Conservation (phyloP, 37 sponge, comb jelly and placozoan genomes). For the Hormiphora californensis region DNA sequence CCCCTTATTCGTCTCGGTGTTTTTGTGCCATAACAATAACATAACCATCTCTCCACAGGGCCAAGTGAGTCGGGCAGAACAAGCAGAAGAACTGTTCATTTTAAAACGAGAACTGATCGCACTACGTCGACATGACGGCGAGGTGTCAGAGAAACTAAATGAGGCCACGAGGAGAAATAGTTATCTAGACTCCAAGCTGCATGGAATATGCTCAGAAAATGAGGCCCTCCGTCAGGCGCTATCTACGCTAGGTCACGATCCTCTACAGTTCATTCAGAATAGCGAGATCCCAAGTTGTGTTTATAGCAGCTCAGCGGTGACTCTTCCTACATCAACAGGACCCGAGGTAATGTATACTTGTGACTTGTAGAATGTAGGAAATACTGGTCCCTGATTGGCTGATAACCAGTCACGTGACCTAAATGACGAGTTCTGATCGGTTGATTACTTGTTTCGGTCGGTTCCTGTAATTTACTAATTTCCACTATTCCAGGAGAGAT, state of each 20-base stretch:
- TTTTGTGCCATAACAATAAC: no score
- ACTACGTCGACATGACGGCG: constrained; percentile 56
- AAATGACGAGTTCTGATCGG: no score
- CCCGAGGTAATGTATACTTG: no score
- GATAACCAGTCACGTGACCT: no score
- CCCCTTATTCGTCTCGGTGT: no score
- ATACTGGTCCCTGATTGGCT: no score
- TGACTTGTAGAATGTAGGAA: no score
- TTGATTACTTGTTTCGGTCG: no score
- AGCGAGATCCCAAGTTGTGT: constrained; percentile 43
- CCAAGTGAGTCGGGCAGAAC: constrained; percentile 75
- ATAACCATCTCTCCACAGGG: constrained; percentile 60
- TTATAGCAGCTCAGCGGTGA: not conserved
- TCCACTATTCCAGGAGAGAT: no score
- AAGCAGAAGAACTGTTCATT: constrained; percentile 74
- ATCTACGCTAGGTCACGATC: constrained; percentile 41
- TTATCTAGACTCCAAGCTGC: constrained; percentile 32
- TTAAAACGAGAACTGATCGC: constrained; percentile 66
- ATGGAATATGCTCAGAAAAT: not conserved
- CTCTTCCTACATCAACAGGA: no score
- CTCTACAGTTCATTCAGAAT: constrained; percentile 35
- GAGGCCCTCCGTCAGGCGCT: constrained; percentile 36
- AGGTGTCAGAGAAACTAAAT: constrained; percentile 43
- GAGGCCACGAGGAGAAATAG: constrained; percentile 16
- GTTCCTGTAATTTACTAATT: no score